Conservation (phyloP, 2,797 vertebrate species). For the Cheirogaleus major region DNA sequence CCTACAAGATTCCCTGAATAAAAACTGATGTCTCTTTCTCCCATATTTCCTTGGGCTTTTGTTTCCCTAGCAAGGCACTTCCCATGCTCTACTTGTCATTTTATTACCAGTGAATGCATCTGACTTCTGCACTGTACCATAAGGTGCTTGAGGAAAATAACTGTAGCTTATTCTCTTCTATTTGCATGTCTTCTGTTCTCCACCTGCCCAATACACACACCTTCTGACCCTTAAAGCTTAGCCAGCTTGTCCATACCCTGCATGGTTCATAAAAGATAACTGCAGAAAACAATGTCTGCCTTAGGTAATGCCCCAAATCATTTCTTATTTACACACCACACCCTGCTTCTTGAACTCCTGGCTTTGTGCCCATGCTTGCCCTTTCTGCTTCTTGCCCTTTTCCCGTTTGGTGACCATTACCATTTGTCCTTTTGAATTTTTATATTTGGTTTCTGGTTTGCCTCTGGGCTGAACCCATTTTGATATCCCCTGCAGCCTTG, state of each 20-base stretch:
- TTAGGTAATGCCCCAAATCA: no score
- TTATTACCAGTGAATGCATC: neutral
- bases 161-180: neutral
- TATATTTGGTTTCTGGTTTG: conserved; percentile 11
- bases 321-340: neutral
- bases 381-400: neutral
- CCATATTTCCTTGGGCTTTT: neutral
- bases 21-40: neutral
- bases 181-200: neutral
- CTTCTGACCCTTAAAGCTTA: neutral
- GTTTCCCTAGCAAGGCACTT: neutral
- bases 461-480: neutral
- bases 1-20: neutral
- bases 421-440: neutral
- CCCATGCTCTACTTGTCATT: neutral
- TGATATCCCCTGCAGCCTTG: neutral
- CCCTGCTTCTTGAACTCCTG: neutral
- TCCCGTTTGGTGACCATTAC: neutral
- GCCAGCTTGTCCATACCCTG: neutral
- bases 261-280: neutral
- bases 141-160: neutral
- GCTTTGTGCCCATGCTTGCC: neutral
- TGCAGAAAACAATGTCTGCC: neutral
- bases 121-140: neutral
- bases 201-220: accelerated